Conservation (phyloP, 1,140 invertebrate genomes). For the Tigriopus japonicus region DNA sequence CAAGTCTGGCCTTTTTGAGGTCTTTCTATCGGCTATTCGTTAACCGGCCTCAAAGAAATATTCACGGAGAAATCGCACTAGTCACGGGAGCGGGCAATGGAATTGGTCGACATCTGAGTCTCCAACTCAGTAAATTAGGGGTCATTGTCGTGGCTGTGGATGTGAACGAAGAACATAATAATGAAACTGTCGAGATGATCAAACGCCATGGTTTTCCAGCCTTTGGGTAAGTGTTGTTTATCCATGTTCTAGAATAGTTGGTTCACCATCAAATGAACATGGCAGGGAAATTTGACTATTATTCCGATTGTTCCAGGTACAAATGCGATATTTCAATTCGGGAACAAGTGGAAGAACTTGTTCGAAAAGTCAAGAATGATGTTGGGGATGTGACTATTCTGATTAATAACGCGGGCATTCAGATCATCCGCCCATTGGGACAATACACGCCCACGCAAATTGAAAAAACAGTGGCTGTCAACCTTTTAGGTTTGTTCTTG, state of each 20-base stretch:
- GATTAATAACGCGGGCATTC: slow-evolving; percentile 73
- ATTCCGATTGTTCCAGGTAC: not conserved
- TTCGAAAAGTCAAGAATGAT: slow-evolving; percentile 23
- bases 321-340: not conserved
- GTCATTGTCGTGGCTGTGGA: slow-evolving; percentile 44
- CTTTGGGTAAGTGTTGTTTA: no score
- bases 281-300: no score
- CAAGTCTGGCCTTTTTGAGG: not conserved
- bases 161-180: slow-evolving; percentile 26
- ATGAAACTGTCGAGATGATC: not conserved
- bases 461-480: slow-evolving; percentile 32
- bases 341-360: not conserved
- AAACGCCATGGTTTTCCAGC: no score
- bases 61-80: not conserved
- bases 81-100: slow-evolving; percentile 46
- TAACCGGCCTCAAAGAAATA: not conserved
- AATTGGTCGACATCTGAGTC: slow-evolving; percentile 42
- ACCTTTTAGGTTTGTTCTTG: slow-evolving; percentile 3
- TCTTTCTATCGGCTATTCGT: not conserved
- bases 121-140: slow-evolving; percentile 38
- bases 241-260: no score
- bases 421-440: slow-evolving; percentile 49
- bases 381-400: slow-evolving; percentile 43
- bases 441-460: slow-evolving; percentile 44
- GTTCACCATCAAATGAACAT: not conserved